Evolutionary conservation across 2,113 vertebrate genomes (phyloP), one percentile per base, ranked within the genome.

Genomic region (Hippocampus comes): DNA sequence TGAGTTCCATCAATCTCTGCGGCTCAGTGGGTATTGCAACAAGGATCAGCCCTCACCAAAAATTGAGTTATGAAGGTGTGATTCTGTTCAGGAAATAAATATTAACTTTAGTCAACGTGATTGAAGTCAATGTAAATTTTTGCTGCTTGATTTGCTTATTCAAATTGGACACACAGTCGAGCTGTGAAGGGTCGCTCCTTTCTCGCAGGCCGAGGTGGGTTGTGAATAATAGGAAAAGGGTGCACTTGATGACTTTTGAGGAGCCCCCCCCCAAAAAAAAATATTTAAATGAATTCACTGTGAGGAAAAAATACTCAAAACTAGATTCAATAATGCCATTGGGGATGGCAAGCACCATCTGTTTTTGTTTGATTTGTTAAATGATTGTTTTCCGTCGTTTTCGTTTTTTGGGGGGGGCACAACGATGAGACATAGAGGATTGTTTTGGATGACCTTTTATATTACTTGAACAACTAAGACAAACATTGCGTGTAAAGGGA

Each of bases 401-500:
- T 55, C 2, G 2, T 10, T 48, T 55, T 1, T 43, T 69, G 0
- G 30, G 30, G 57, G 60, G 42, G 57, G 56, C 69, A 70, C 55
- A 21, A 53, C 68, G 70, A 55, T 78, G 75, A 27, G 67, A n/a
- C 21, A 55, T 55, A 60, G 61, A 6, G 30, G 30, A 61, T 61
- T 74, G 63, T 63, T 70, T 60, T 60, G 66, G 9, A 59, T 64
- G 38, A 42, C 15, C 15, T 75, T 78, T 76, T 41, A 76, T 76
- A 53, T 60, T 70, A 76, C 71, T 42, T 68, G 42, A 74, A 73
- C 64, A 15, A 53, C 51, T 55, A 21, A 7, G 51, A 55, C 51
- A 55, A 55, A 55, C 51, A 38, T 30, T 61, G 14, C 70, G 71
- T 75, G 73, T 77, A 70, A 73, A 65, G 72, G 74, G 67, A 71